Conservation (phyloP, 2,797 vertebrate genomes). For the Pogonophryne albipinna region DNA sequence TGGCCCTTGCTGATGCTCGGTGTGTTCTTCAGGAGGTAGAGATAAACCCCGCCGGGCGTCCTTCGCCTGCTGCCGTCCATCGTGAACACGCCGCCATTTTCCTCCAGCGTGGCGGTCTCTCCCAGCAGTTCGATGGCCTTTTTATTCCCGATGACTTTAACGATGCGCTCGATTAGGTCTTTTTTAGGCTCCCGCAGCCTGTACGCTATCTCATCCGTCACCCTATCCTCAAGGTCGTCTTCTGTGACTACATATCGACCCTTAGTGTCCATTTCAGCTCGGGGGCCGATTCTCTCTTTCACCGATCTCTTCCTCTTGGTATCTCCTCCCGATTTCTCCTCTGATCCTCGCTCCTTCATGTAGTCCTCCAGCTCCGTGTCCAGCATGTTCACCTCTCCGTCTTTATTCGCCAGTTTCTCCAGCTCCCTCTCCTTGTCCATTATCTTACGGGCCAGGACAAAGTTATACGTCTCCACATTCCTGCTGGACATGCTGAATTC, state of each 20-base stretch:
- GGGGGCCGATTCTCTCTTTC: slow-evolving; percentile 90
- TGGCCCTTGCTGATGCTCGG: slow-evolving; percentile 91
- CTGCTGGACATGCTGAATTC: slow-evolving; percentile 90
- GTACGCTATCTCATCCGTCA: slow-evolving; percentile 93
- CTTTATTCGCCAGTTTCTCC: slow-evolving; percentile 64
- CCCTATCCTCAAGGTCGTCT: slow-evolving; percentile 91
- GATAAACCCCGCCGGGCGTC: slow-evolving; percentile 96
- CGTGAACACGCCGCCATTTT: slow-evolving; percentile 92
- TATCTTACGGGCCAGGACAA: slow-evolving; percentile 92
- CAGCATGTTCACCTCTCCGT: slow-evolving; percentile 83
- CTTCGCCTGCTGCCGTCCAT: slow-evolving; percentile 94
- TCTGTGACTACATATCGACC: slow-evolving; percentile 92
- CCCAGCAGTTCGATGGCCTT: slow-evolving; percentile 94
- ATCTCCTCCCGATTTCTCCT: slow-evolving; percentile 77
- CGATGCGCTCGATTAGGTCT: slow-evolving; percentile 92
- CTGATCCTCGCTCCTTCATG: slow-evolving; percentile 84
- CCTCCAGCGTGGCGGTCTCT: slow-evolving; percentile 93
- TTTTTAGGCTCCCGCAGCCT: slow-evolving; percentile 95
- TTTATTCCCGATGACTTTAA: slow-evolving; percentile 89
- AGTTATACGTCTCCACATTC: slow-evolving; percentile 97
- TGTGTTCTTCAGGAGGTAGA: slow-evolving; percentile 95
- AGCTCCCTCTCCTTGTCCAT: slow-evolving; percentile 87
- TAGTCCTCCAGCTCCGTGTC: slow-evolving; percentile 92
- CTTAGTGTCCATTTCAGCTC: slow-evolving; percentile 92
- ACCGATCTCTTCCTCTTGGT: slow-evolving; percentile 90